Percentiles rank a stretch among this genome's conserved stretches.
phyloP scores from a whole-genome alignment of 2,888 invertebrate genomes.

The Choreutis nemorana region DNA sequence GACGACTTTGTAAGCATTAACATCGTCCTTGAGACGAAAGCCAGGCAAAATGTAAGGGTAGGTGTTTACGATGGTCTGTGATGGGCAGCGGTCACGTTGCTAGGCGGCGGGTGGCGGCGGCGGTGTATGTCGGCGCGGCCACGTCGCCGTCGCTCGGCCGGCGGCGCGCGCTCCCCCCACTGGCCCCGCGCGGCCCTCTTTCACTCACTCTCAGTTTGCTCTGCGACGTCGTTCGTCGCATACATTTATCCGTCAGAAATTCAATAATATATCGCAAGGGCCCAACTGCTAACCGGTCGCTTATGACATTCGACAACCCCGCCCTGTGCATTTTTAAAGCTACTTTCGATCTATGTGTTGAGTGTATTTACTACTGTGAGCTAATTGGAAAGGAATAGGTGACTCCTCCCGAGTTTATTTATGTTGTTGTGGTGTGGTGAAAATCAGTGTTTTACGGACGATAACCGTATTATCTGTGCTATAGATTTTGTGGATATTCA shows the following conservation, averaged over 20 bases:
- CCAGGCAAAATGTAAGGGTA: neutral
- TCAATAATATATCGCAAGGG: conserved; percentile 44
- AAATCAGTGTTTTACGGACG: conserved; percentile 63
- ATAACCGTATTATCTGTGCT: conserved; percentile 64
- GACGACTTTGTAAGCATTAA: no score
- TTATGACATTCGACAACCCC: conserved; percentile 63
- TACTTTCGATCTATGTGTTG: conserved; percentile 52
- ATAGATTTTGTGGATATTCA: conserved; percentile 58
- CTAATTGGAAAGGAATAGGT: conserved; percentile 32
- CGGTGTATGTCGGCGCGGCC: conserved; percentile 28
- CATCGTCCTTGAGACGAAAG: no score
- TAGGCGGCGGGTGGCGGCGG: conserved; percentile 18
- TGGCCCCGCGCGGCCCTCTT: conserved; percentile 15
- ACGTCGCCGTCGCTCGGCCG: conserved; percentile 39
- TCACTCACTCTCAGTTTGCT: conserved; percentile 36
- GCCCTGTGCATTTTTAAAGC: conserved; percentile 60
- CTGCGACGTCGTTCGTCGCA: conserved; percentile 45
- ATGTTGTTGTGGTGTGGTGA: conserved; percentile 66
- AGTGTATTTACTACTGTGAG: conserved; percentile 39
- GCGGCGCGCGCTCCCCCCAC: conserved; percentile 40
- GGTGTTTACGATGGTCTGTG: conserved; percentile 15
- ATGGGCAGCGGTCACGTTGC: conserved; percentile 15
- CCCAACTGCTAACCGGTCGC: conserved; percentile 58
- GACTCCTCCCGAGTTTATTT: conserved; percentile 55
- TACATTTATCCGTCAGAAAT: no score